Percentiles rank a stretch among this genome's conserved stretches.
phyloP scores from a whole-genome alignment of 2,797 vertebrate species.

The Fringilla coelebs region DNA sequence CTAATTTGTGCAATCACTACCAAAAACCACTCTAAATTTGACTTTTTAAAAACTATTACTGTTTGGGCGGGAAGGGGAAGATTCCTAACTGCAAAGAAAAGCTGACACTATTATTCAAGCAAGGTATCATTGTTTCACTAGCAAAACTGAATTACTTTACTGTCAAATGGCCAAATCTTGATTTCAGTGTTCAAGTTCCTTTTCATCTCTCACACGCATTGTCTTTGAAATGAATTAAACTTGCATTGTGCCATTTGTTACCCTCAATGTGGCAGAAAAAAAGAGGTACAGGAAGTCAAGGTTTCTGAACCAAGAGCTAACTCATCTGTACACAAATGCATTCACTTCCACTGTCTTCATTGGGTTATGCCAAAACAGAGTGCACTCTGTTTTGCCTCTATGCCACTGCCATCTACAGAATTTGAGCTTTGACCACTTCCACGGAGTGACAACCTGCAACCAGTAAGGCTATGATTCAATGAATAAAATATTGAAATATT shows the following conservation, averaged over 20 bases:
- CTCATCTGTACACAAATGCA: not conserved
- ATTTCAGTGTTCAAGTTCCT: not conserved
- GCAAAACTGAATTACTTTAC: not conserved
- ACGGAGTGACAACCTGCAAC: not conserved
- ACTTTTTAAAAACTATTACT: not conserved
- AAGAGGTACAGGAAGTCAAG: not conserved
- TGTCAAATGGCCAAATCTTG: not conserved
- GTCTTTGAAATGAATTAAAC: not conserved
- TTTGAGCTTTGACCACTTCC: not conserved
- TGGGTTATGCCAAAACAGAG: not conserved
- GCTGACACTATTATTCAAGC: not conserved
- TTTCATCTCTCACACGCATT: accelerated
- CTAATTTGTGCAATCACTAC: not conserved
- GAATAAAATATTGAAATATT: not conserved
- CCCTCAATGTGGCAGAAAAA: not conserved
- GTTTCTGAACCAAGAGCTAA: not conserved
- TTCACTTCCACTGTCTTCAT: not conserved
- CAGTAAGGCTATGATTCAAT: not conserved
- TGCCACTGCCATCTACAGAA: not conserved
- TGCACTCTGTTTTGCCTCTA: not conserved
- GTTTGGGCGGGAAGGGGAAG: not conserved
- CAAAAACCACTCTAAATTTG: not conserved
- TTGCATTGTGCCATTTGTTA: not conserved
- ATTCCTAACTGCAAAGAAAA: not conserved
- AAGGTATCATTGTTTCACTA: not conserved